Conservation (phyloP, 2,888 invertebrate species). For the Tenthredo notha region DNA sequence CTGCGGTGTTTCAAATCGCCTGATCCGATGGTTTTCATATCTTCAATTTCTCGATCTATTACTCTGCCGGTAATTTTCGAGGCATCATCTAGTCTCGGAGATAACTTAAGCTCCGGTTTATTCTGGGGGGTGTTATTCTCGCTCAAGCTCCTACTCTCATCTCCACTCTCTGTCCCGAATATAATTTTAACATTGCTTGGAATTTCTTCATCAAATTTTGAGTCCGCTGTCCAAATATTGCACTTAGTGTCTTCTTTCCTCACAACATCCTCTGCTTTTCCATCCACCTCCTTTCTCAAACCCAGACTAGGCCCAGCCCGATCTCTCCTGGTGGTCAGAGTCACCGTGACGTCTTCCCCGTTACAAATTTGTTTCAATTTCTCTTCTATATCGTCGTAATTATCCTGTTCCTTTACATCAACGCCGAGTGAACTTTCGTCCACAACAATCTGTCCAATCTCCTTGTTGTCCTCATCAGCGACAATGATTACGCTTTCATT, state of each 20-base stretch:
- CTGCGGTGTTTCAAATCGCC: not conserved
- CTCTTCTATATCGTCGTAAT: constrained; percentile 71
- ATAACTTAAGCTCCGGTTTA: constrained; percentile 24
- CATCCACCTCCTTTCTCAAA: not conserved
- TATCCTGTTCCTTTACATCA: constrained; percentile 63
- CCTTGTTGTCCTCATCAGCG: constrained; percentile 56
- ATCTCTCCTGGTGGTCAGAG: not conserved
- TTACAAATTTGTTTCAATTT: constrained; percentile 67
- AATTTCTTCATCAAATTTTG: constrained; percentile 49
- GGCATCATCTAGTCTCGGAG: not conserved
- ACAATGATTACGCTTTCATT: constrained; percentile 57
- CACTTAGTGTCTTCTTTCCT: not conserved
- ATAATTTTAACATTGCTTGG: constrained; percentile 63
- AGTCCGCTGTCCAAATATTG: not conserved
- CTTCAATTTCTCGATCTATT: not conserved
- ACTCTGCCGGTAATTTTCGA: not conserved
- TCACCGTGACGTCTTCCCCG: constrained; percentile 55
- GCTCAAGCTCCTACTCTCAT: constrained; percentile 52
- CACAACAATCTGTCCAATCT: constrained; percentile 58
- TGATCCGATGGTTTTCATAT: not conserved
- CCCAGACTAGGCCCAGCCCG: not conserved
- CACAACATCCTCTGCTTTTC: not conserved
- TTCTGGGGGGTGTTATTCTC: not conserved
- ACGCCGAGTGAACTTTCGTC: constrained; percentile 49
- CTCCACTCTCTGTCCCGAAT: constrained; percentile 62